phyloP scores from a whole-genome alignment of 2,888 invertebrate species.

The Philhelius pedissequus region DNA sequence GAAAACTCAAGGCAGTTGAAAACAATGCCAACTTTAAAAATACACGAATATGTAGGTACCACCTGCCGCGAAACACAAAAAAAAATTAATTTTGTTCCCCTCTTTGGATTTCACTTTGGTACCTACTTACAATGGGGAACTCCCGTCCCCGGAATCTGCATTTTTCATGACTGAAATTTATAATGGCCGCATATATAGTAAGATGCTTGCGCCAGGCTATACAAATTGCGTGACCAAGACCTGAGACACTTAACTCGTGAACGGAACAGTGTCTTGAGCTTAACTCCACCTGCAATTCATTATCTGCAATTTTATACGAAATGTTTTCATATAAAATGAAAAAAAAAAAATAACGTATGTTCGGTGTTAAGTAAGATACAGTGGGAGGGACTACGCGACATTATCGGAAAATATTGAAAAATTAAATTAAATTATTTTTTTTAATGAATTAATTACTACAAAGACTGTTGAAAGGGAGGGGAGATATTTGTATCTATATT shows the following conservation, averaged over 20 bases:
- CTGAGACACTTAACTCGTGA: constrained; percentile 1
- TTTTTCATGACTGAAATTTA: constrained; percentile 17
- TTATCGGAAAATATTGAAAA: not conserved
- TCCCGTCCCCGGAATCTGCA: not conserved
- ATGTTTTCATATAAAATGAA: not conserved
- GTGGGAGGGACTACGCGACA: not conserved
- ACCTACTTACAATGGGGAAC: not conserved
- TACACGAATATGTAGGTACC: not conserved
- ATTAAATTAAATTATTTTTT: no score
- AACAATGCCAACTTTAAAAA: not conserved
- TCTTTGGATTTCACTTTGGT: constrained; percentile 2
- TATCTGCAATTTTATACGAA: constrained; percentile 36
- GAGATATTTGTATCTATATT: no score
- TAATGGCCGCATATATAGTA: not conserved
- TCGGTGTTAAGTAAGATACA: not conserved
- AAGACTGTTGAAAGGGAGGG: no score
- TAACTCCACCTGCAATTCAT: constrained; percentile 26
- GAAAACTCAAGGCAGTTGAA: not conserved
- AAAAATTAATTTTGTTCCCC: not conserved
- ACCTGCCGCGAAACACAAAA: not conserved
- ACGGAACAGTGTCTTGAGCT: constrained; percentile 19
- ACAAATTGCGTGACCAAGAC: constrained; percentile 33
- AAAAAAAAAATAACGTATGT: not conserved
- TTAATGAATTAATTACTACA: no score
- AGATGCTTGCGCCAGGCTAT: not conserved